A percentile compares a stretch with the other conserved stretches of the same genome.
phyloP scores from a whole-genome alignment of 1,140 invertebrate species.

The Penaeus chinensis region DNA sequence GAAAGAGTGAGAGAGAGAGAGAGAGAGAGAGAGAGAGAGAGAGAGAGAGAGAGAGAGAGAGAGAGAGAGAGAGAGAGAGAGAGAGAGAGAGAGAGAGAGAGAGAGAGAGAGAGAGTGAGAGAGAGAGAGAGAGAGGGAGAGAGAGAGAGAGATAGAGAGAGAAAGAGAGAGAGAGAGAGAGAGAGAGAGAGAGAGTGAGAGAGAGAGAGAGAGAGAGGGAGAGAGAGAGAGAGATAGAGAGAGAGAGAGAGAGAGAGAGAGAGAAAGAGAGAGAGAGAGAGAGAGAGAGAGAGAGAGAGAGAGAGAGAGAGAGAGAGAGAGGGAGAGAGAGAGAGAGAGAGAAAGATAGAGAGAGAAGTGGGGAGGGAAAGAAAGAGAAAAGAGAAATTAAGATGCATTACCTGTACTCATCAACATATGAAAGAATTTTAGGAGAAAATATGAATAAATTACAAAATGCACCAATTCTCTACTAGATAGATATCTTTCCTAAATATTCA shows the following conservation, averaged over 20 bases:
- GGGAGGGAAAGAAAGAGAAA: constrained; percentile 6
- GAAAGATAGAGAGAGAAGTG: constrained; percentile 2
- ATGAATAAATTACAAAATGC: too few species aligned
- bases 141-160: constrained; percentile 17
- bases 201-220: too few species aligned
- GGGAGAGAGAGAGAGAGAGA: constrained; percentile 17
- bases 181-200: background rate
- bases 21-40: constrained; percentile 15
- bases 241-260: constrained; percentile 9
- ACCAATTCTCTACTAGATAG: too few species aligned
- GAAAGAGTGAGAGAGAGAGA: constrained; percentile 12
- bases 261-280: constrained; percentile 9
- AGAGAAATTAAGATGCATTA: background rate
- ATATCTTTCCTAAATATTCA: too few species aligned
- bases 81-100: constrained; percentile 16
- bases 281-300: too few species aligned
- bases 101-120: background rate
- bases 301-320: too few species aligned
- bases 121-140: constrained; percentile 17
- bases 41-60: background rate
- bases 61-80: background rate
- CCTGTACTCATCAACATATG: too few species aligned
- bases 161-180: background rate
- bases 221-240: too few species aligned
- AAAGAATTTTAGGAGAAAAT: too few species aligned